phyloP scores from a whole-genome alignment of 2,888 invertebrate species.

The Oscheius sp. region DNA sequence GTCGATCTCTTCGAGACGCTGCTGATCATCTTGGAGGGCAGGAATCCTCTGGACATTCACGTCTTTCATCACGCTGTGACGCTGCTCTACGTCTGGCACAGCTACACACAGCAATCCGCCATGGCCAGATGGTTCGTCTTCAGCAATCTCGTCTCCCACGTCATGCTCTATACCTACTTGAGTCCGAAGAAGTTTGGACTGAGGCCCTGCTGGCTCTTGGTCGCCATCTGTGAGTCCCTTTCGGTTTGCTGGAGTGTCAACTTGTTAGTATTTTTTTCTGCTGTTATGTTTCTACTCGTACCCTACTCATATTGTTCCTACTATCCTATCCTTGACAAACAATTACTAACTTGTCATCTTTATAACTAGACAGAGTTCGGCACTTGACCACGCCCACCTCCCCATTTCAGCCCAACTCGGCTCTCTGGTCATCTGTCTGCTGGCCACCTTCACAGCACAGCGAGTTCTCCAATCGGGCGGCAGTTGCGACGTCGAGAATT shows the following conservation, averaged over 20 bases:
- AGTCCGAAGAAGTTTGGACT: conserved; percentile 43
- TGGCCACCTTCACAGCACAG: conserved; percentile 40
- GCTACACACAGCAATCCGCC: conserved; percentile 41
- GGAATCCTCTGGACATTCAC: conserved; percentile 47
- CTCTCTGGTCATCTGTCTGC: conserved; percentile 48
- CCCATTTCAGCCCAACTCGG: conserved; percentile 47
- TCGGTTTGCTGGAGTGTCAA: too few relatives aligned
- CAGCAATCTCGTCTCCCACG: conserved; percentile 49
- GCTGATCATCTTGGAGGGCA: conserved; percentile 46
- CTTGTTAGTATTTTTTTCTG: not conserved
- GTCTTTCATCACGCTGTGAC: conserved; percentile 52
- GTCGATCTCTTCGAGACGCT: conserved; percentile 49
- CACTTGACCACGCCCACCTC: too few relatives aligned
- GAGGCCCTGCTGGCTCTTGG: conserved; percentile 53
- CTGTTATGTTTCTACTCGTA: not conserved
- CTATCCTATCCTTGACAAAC: not conserved
- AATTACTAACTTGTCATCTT: not conserved
- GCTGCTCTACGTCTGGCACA: conserved; percentile 46
- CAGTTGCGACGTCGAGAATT: conserved; percentile 43
- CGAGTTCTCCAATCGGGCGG: conserved; percentile 40
- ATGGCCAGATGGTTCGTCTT: conserved; percentile 54
- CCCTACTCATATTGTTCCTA: not conserved
- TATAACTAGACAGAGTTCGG: too few relatives aligned
- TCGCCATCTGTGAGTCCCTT: conserved; percentile 34
- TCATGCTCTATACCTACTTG: conserved; percentile 52